Base-by-base conservation (phyloP, 2,888 invertebrate species). In the Brenthis ino region DNA sequence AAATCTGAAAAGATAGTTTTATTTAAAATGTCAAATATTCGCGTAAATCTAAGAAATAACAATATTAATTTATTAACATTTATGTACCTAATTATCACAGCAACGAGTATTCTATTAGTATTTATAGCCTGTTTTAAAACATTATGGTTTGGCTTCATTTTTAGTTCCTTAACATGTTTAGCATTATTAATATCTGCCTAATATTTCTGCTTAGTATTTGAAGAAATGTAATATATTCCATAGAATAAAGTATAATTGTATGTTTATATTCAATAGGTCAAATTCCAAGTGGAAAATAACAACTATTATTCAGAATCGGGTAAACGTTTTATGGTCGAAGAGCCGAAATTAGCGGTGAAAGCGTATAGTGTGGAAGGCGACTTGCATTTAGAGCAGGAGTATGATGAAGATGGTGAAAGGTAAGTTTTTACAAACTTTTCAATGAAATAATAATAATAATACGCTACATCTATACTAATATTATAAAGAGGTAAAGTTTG, bases 231-330 rank as follows among this genome's bases (percentile, higher is more conserved):
- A 28, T 28, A 4, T 28, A 0, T 28, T 28, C 20, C 20, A 20
- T 1, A 20, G 20, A 20, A 20, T 20, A 20, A 20, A 20, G 20
- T 20, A 20, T 20, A 20, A 37, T 20, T 33, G 5, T 53, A 14
- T 54, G 12, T 51, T 58, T 6, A 28, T 28, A 5, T 60, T 37
- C 58, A 6, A 6, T 79, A 91, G 91, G 89, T 89, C 53, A 84
- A 82, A 71, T 90, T 88, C 72, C 85, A 86, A 14, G 47, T 81
- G 6, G 85, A 85, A 63, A 85, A 84, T 78, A 85, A 85, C 72
- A 85, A 87, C 74, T 77, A 78, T 13, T n/a, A 75, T 0, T 71
- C 76, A 73, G 50, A 63, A 20, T 24, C 54, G 6, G 14, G 14
- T 2, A 64, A 69, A 3, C 70, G 70, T 1, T 73, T 73, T 55